These are phyloP conservation scores for Noturus placidus DNA, from an alignment of 2,113 vertebrate species.

Conservation along the genomic window DNA sequence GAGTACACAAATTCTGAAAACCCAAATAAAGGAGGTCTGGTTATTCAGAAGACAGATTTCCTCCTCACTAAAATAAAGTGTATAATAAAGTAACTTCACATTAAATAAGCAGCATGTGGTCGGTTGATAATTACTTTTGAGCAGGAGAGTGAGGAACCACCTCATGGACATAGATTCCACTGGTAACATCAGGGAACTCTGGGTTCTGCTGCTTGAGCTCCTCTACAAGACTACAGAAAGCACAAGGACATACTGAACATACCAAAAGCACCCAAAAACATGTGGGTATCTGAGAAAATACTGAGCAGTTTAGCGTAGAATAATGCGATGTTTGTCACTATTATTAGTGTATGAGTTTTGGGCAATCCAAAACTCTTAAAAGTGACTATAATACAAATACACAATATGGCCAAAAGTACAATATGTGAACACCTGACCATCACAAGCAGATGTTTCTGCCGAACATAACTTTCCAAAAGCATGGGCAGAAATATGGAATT, in stretches of 20 bases:
- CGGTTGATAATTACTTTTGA: slow-evolving; percentile 77
- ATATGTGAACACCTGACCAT: neutral
- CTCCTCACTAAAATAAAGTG: neutral
- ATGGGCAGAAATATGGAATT: neutral
- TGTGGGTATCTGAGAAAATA: neutral
- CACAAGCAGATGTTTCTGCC: neutral
- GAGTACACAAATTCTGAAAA: neutral
- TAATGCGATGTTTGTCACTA: neutral
- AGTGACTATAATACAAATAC: neutral
- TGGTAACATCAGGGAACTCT: slow-evolving; percentile 84
- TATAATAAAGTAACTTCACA: neutral
- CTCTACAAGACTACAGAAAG: slow-evolving; percentile 77
- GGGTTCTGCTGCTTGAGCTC: slow-evolving; percentile 82
- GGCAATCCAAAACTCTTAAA: neutral
- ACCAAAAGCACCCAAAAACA: neutral
- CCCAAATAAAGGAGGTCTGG: neutral
- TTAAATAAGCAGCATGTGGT: neutral
- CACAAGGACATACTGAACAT: slow-evolving; percentile 10
- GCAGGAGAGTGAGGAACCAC: slow-evolving; percentile 88
- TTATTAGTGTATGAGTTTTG: neutral
- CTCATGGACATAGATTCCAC: slow-evolving; percentile 89
- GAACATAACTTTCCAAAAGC: neutral
- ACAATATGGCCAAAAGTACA: neutral
- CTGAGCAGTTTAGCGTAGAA: neutral
- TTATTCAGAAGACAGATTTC: neutral